A percentile compares a stretch with the other conserved stretches of the same genome.
These are phyloP conservation scores for Listrodromus nycthemerus DNA, from an alignment of 2,888 invertebrate genomes.

Conservation along the genomic window DNA sequence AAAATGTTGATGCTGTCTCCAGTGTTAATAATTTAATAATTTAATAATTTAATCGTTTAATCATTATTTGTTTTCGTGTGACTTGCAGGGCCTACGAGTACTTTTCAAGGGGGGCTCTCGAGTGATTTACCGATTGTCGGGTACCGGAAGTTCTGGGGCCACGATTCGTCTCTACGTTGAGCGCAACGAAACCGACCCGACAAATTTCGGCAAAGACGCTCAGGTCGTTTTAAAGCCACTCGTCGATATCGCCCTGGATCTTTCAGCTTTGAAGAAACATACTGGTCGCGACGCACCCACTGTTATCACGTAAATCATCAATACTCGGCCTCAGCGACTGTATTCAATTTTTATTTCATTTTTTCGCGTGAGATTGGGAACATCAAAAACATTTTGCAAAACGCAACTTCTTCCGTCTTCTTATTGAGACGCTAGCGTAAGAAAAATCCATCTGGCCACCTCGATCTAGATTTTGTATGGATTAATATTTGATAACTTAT, in stretches of 20 bases:
- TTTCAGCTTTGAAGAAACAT: slow-evolving; percentile 92
- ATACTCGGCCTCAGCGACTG: not conserved
- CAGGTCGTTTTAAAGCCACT: slow-evolving; percentile 93
- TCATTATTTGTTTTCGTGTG: slow-evolving; percentile 65
- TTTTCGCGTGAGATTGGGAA: not conserved
- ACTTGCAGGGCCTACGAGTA: slow-evolving; percentile 93
- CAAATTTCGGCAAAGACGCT: slow-evolving; percentile 78
- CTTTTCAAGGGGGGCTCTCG: slow-evolving; percentile 98
- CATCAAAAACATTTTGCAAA: slow-evolving; percentile 21
- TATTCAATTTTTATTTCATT: not conserved
- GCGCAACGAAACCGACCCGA: slow-evolving; percentile 91
- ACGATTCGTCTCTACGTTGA: slow-evolving; percentile 98
- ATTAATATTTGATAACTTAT: slow-evolving; percentile 14
- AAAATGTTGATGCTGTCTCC: too few relatives aligned
- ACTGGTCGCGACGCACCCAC: slow-evolving; percentile 97
- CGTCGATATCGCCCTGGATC: slow-evolving; percentile 93
- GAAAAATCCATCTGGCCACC: not conserved
- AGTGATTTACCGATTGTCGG: slow-evolving; percentile 96
- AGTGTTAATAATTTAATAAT: not conserved
- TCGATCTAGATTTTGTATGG: slow-evolving; percentile 54
- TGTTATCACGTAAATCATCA: slow-evolving; percentile 93
- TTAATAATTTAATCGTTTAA: not conserved
- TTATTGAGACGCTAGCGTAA: slow-evolving; percentile 25
- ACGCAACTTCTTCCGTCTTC: slow-evolving; percentile 39
- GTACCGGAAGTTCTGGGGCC: slow-evolving; percentile 99